phyloP scores from a whole-genome alignment of 2,797 vertebrate species.

The Garrulus glandarius region DNA sequence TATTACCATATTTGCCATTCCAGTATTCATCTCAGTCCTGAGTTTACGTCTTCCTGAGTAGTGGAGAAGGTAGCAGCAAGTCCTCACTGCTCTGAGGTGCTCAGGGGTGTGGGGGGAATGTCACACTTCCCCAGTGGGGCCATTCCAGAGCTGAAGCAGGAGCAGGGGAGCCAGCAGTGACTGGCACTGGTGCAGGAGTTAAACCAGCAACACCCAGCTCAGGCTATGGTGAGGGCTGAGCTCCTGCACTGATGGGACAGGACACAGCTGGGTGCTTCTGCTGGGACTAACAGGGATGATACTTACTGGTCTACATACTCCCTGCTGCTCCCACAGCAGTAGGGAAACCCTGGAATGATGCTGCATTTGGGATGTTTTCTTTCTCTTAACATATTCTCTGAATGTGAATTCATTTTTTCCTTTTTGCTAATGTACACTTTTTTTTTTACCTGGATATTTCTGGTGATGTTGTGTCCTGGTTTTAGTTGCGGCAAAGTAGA shows the following conservation, averaged over 20 bases:
- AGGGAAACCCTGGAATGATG: background rate
- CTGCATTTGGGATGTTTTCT: background rate
- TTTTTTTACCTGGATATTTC: background rate
- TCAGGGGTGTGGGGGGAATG: background rate
- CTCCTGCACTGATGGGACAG: background rate
- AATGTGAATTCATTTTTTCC: background rate
- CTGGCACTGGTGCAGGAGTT: background rate
- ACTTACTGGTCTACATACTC: fast-evolving
- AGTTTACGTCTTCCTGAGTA: background rate
- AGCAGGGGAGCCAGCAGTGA: background rate
- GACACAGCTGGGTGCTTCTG: background rate
- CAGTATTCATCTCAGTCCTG: background rate
- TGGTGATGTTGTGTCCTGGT: background rate
- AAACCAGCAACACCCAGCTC: background rate
- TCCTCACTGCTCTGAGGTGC: background rate
- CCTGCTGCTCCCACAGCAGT: background rate
- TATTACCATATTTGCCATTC: background rate
- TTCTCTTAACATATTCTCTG: background rate
- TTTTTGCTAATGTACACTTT: background rate
- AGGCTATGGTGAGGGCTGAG: background rate
- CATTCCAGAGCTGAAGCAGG: background rate
- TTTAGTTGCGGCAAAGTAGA: background rate
- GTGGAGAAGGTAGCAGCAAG: background rate
- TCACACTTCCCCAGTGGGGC: background rate
- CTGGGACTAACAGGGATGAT: background rate